Base-by-base conservation (phyloP, 2,888 invertebrate genomes). In the Melanostoma scalare region DNA sequence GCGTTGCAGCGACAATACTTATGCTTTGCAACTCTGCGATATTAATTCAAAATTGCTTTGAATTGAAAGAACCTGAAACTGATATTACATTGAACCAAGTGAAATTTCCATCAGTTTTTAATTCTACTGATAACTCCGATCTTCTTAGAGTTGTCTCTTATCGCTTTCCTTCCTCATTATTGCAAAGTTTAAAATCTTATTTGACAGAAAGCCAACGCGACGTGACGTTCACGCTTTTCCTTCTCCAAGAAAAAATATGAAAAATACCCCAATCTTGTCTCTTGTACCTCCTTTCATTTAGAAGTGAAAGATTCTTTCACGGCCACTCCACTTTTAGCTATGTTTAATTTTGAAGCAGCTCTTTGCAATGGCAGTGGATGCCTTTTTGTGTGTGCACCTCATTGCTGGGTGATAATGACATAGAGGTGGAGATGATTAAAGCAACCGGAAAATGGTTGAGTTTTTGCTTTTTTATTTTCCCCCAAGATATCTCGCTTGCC, bases 401-500 rank as follows among this genome's bases (percentile, higher is more conserved):
- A 46, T 31, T 31, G 35, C 9, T 60, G 76, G 68, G 61, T 82
- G 77, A n/a, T 84, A 84, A 79, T 79, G 65, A 58, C 52, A 52
- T 9, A 61, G 69, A 60, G 78, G 67, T 60, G 75, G 65, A 48
- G 67, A 80, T 75, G 85, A 85, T 80, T 85, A 85, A 85, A 85
- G 75, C 85, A 85, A 75, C 85, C 85, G 85, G 85, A 85, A 85
- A 85, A 80, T 76, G 85, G 56, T 80, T 79, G 78, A 73, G 77
- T 76, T 68, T 56, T 31, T 61, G 52, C 6, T 46, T 67, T 50
- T 58, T 74, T 35, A 42, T 55, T 46, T 67, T 68, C 31, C 55
- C 33, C 9, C 33, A n/a, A 55, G 55, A 46, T 55, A 52, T 6
- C n/a, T 3, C 30, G 38, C 6, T 35, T 36, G n/a, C 33, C 35